These are phyloP conservation scores for Helicoverpa zea DNA, from an alignment of 1,140 invertebrate genomes.

Conservation along the genomic window DNA sequence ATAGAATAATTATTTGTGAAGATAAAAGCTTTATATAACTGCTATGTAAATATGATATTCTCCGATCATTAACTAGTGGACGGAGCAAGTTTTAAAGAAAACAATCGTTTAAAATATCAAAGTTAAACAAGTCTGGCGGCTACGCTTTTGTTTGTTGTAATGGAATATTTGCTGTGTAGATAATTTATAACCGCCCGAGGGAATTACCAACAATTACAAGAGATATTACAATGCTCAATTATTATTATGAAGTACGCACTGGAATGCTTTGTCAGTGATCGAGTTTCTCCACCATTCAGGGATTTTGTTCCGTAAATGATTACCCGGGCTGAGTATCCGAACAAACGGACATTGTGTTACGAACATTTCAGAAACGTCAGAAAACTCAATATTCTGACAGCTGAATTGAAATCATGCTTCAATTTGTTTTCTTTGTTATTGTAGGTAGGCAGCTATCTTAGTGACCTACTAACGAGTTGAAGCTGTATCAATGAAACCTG, in stretches of 20 bases:
- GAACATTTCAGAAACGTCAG: neutral
- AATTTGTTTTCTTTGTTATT: too few relatives aligned
- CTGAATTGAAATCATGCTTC: too few relatives aligned
- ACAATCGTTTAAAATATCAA: conserved; percentile 44
- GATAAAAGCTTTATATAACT: neutral
- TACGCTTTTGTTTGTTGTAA: neutral
- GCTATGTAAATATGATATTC: neutral
- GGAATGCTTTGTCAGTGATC: neutral
- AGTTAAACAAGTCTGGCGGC: conserved; percentile 26
- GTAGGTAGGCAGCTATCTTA: too few relatives aligned
- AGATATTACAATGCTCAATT: neutral
- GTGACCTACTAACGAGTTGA: too few relatives aligned
- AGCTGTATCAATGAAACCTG: too few relatives aligned
- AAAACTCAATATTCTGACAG: too few relatives aligned
- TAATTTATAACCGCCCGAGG: neutral
- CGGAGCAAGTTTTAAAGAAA: conserved; percentile 13
- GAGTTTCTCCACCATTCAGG: neutral
- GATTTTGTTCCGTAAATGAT: neutral
- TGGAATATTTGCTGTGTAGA: conserved; percentile 7
- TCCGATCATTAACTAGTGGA: conserved; percentile 9
- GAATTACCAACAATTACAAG: neutral
- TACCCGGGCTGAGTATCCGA: neutral
- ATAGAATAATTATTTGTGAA: neutral
- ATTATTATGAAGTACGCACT: neutral
- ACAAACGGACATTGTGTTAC: neutral